phyloP scores from a whole-genome alignment of 2,888 invertebrate genomes.

The Ophonus ardosiacus region DNA sequence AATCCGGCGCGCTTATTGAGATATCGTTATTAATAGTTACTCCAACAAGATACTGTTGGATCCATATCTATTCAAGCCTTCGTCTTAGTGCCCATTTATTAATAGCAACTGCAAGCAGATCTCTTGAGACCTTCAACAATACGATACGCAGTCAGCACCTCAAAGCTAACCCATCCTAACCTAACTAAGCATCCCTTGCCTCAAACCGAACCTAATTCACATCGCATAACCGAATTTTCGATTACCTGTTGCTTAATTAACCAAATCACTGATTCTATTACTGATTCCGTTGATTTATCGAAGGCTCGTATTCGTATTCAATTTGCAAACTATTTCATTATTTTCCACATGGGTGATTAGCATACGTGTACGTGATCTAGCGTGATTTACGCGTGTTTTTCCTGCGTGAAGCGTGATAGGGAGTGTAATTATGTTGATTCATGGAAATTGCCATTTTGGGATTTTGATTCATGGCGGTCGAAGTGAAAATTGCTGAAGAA shows the following conservation, averaged over 20 bases:
- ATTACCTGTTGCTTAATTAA: conserved; percentile 55
- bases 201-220: conserved; percentile 2
- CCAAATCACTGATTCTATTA: conserved; percentile 47
- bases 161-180: too few relatives aligned
- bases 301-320: background rate
- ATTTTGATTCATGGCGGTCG: conserved; percentile 31
- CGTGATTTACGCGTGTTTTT: conserved; percentile 35
- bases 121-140: too few relatives aligned
- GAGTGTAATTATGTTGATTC: conserved; percentile 43
- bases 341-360: conserved; percentile 26
- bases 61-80: too few relatives aligned
- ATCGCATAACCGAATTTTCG: conserved; percentile 13
- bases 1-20: too few relatives aligned
- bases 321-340: conserved; percentile 51
- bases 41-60: too few relatives aligned
- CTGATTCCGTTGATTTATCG: conserved; percentile 39
- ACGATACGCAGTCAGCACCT: too few relatives aligned
- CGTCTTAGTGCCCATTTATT: too few relatives aligned
- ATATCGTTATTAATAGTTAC: too few relatives aligned
- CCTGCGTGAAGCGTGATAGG: background rate
- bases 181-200: background rate
- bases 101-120: too few relatives aligned
- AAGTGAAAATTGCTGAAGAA: conserved; percentile 34
- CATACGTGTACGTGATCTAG: conserved; percentile 17
- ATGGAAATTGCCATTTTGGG: conserved; percentile 41